Conservation (phyloP, 2,888 invertebrate genomes). For the Syrphus vitripennis region DNA sequence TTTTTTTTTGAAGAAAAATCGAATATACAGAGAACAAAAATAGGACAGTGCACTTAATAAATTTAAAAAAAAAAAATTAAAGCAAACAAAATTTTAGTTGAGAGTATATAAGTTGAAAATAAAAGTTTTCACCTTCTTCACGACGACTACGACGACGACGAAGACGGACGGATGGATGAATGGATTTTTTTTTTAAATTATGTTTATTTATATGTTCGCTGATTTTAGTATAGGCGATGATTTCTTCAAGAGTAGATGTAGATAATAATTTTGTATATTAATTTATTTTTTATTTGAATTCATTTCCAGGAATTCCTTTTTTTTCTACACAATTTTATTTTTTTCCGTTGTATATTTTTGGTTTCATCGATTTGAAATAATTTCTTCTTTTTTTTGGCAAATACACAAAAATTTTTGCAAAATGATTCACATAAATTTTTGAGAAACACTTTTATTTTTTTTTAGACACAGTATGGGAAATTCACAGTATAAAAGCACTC, state of each 20-base stretch:
- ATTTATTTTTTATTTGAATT: slow-evolving; percentile 1
- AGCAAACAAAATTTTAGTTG: background rate
- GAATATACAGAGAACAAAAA: background rate
- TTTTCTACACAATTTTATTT: background rate
- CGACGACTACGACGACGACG: too few species aligned
- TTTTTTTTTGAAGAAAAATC: background rate
- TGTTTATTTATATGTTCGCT: background rate
- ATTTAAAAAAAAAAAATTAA: background rate
- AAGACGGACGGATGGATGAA: slow-evolving; percentile 51
- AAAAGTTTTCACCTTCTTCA: slow-evolving; percentile 45
- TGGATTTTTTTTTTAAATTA: slow-evolving; percentile 15
- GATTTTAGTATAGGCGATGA: slow-evolving; percentile 14
- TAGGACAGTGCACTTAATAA: slow-evolving; percentile 19
- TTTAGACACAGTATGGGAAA: slow-evolving; percentile 35
- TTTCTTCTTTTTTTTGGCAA: slow-evolving; percentile 49
- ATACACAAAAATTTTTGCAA: slow-evolving; percentile 31
- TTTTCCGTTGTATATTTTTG: background rate
- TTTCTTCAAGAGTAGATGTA: slow-evolving; percentile 13
- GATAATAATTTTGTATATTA: slow-evolving; percentile 21
- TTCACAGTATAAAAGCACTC: slow-evolving; percentile 4
- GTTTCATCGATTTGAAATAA: background rate
- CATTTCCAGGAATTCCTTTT: slow-evolving; percentile 27
- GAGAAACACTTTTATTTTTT: background rate
- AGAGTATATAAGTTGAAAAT: background rate
- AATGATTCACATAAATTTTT: slow-evolving; percentile 34